These are phyloP conservation scores for Saccopteryx leptura DNA, from an alignment of 2,113 vertebrate genomes.

Conservation along the genomic window DNA sequence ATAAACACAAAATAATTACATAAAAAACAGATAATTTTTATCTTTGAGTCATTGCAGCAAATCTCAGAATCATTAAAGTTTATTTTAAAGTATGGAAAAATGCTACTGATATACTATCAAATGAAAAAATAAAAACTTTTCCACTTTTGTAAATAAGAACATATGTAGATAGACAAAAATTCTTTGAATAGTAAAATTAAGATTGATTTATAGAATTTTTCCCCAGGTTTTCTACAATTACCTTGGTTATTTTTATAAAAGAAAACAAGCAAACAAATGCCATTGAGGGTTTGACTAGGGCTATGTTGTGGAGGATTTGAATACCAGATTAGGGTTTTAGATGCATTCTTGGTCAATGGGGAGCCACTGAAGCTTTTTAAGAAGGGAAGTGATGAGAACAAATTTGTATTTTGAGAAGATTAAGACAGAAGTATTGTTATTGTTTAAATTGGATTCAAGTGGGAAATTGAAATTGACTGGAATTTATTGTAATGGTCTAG, in stretches of 20 bases:
- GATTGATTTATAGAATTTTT: constrained; percentile 17
- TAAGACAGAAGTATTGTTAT: constrained; percentile 53
- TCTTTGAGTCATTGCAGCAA: constrained; percentile 18
- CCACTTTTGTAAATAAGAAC: constrained; percentile 17
- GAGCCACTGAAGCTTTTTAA: constrained; percentile 43
- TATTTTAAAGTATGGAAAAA: constrained; percentile 34
- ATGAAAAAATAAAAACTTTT: background rate
- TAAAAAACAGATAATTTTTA: background rate
- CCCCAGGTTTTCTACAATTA: background rate
- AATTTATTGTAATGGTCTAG: constrained; percentile 78
- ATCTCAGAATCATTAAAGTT: background rate
- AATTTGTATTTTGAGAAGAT: constrained; percentile 62
- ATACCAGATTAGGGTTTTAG: background rate
- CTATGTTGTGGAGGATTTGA: background rate
- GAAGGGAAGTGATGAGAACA: constrained; percentile 28
- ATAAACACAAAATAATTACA: background rate
- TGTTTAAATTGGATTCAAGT: constrained; percentile 72
- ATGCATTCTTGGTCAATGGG: background rate
- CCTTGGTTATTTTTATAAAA: background rate
- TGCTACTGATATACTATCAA: background rate
- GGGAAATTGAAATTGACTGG: constrained; percentile 58
- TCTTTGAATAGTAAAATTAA: constrained; percentile 22
- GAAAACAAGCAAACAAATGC: background rate
- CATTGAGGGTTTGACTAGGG: background rate
- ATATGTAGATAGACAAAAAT: background rate